Percentiles rank a stretch among this genome's conserved stretches.
Conservation (phyloP, 2,888 invertebrate genomes). For the Nymphalis urticae region DNA sequence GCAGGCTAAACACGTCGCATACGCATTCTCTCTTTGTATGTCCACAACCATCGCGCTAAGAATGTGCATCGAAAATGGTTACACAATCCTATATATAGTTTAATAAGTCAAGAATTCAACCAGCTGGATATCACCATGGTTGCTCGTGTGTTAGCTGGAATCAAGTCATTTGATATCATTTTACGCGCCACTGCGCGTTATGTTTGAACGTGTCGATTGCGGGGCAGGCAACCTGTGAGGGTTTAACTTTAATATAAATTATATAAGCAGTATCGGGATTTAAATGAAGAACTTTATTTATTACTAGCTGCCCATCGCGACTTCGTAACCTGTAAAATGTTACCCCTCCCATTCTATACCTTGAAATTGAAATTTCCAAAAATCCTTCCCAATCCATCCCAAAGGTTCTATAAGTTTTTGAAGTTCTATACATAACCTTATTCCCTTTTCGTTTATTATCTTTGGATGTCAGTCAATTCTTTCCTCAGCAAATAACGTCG, state of each 20-base stretch:
- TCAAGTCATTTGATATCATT: slow-evolving; percentile 31
- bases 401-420: too few species aligned
- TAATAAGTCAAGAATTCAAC: slow-evolving; percentile 35
- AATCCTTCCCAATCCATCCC: too few species aligned
- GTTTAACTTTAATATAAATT: neutral
- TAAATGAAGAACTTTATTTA: too few species aligned
- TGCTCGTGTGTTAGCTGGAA: slow-evolving; percentile 17
- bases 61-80: slow-evolving; percentile 52
- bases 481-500: too few species aligned
- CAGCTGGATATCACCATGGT: slow-evolving; percentile 31
- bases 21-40: slow-evolving; percentile 66
- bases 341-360: too few species aligned
- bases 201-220: slow-evolving; percentile 14
- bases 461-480: too few species aligned
- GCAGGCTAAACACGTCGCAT: slow-evolving; percentile 57
- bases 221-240: neutral
- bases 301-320: too few species aligned
- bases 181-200: slow-evolving; percentile 25
- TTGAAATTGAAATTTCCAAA: too few species aligned
- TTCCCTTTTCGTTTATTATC: too few species aligned
- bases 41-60: slow-evolving; percentile 58
- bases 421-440: too few species aligned
- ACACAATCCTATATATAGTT: slow-evolving; percentile 42
- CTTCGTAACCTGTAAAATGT: too few species aligned
- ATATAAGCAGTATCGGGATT: neutral